These are phyloP conservation scores for Muscicapa comitata DNA, from an alignment of 2,797 vertebrate genomes.

Conservation along the genomic window DNA sequence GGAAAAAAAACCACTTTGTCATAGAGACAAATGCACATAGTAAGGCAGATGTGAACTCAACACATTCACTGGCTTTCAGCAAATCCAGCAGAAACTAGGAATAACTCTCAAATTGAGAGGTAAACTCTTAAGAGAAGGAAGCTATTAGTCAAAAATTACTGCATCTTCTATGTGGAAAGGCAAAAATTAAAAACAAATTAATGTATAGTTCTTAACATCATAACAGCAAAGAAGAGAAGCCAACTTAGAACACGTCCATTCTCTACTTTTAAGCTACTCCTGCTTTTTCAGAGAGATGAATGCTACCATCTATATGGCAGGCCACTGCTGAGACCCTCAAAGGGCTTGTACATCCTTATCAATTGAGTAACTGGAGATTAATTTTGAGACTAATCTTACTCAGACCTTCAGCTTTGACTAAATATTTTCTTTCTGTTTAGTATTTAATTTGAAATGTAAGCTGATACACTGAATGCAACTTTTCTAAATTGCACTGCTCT, in stretches of 20 bases:
- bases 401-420: neutral
- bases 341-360: neutral
- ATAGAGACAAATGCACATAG: neutral
- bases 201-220: neutral
- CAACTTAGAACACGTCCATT: neutral
- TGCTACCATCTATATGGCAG: neutral
- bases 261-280: neutral
- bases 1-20: neutral
- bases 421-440: neutral
- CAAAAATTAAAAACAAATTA: neutral
- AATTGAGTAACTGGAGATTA: neutral
- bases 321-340: neutral
- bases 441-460: neutral
- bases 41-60: neutral
- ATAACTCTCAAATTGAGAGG: accelerated
- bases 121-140: neutral
- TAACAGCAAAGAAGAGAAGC: neutral
- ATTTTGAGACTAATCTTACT: neutral
- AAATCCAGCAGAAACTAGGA: neutral
- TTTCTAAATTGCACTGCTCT: neutral
- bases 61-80: neutral
- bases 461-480: neutral
- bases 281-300: neutral
- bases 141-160: neutral
- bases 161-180: neutral